These are phyloP conservation scores for Tapirus terrestris DNA, from an alignment of 2,113 vertebrate species.

Conservation along the genomic window DNA sequence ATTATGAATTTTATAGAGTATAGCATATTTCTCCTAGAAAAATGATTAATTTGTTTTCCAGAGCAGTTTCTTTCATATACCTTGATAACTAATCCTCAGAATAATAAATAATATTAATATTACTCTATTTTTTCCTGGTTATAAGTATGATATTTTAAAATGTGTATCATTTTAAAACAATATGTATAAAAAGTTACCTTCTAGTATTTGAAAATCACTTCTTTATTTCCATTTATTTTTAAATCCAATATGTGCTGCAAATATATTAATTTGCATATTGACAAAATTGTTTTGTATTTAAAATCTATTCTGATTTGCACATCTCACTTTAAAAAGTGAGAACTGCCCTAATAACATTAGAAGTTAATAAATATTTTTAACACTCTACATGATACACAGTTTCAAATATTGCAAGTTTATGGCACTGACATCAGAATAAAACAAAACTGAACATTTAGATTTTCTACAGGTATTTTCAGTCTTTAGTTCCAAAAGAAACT, in stretches of 20 bases:
- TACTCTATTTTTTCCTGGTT: not conserved
- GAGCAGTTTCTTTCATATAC: not conserved
- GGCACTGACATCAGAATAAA: not conserved
- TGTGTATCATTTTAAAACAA: not conserved
- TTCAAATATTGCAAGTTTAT: not conserved
- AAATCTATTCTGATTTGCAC: not conserved
- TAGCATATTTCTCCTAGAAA: not conserved
- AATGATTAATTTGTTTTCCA: not conserved
- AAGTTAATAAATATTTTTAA: not conserved
- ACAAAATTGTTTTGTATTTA: not conserved
- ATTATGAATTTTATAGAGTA: not conserved
- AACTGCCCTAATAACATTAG: not conserved
- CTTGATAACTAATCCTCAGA: constrained; percentile 7
- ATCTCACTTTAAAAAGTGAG: not conserved
- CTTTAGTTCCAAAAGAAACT: not conserved
- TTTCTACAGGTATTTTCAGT: not conserved
- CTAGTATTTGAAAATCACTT: not conserved
- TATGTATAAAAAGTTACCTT: not conserved
- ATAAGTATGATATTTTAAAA: not conserved
- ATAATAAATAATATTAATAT: not conserved
- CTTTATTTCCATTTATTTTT: not conserved
- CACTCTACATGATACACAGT: not conserved
- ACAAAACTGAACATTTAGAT: not conserved
- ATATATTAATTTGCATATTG: not conserved
- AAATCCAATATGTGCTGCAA: not conserved